Base-by-base conservation (phyloP, 1,140 invertebrate genomes). In the Heliconius himera region DNA sequence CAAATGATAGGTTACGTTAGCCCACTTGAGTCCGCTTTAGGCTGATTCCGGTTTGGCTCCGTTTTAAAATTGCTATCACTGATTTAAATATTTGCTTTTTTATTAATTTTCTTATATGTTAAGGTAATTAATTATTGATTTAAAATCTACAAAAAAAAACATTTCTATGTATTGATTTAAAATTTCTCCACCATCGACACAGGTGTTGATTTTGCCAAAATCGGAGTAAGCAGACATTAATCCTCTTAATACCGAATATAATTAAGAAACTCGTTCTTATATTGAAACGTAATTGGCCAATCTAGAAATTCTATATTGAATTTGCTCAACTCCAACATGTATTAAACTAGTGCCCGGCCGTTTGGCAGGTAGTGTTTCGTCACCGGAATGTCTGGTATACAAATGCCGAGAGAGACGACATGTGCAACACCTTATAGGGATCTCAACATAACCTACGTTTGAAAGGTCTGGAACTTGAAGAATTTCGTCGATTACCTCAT, bases 1-100 rank as follows among this genome's bases (percentile, higher is more conserved):
- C 72, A 86, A 86, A 91, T 90, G 82, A 90, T 89, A 87, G 85
- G 87, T 90, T 89, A 81, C 80, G 82, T 81, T 77, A 75, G 74
- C 73, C 41, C 78, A 77, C 72, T 84, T 74, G 78, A 70, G 80
- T 70, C 41, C 72, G 60, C 73, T 76, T 75, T 82, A 66, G 46
- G 56, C 77, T 74, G 75, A 76, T 78, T 86, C 75, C 82, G 76
- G 74, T 79, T 81, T 78, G 29, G 54, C 78, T 83, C 51, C 29
- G 36, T 81, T 80, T 56, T n/a, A 71, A 49, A 77, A 76, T 85
- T 46, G 72, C 71, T 82, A 83, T 81, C 81, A 74, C 71, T n/a
- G 77, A 82, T 82, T 73, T 77, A 38, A 60, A 75, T 77, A 49
- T 72, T 56, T 36, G 70, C 13, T 77, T 56, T 73, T 76, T 75